phyloP scores from a whole-genome alignment of 30 jellyfish, hydroid and myxozoan species.

The Rhopilema esculentum region DNA sequence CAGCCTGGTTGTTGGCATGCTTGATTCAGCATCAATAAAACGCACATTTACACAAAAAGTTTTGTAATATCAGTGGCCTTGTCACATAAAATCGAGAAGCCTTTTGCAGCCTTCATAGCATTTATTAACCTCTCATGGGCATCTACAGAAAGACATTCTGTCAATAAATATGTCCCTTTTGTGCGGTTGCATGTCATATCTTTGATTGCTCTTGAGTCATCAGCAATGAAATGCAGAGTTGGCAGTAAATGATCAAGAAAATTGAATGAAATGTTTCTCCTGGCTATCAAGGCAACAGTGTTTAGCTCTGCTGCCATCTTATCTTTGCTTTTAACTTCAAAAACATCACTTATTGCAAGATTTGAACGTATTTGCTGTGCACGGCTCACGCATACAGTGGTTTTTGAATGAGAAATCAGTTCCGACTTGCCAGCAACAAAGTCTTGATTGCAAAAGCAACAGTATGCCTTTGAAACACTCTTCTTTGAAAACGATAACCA shows the following conservation, averaged over 20 bases:
- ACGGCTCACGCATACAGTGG: background rate
- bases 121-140: slow-evolving; percentile 39
- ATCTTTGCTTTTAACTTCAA: background rate
- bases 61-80: slow-evolving; percentile 68
- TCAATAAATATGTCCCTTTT: slow-evolving; percentile 17
- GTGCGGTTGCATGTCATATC: slow-evolving; percentile 15
- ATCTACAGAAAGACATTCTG: slow-evolving; percentile 53
- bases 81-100: slow-evolving; percentile 33
- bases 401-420: slow-evolving; percentile 36
- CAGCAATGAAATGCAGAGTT: slow-evolving; percentile 16
- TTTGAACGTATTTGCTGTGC: slow-evolving; percentile 29
- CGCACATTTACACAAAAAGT: slow-evolving; percentile 50
- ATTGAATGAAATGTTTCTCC: slow-evolving; percentile 6
- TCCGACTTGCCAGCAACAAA: slow-evolving; percentile 42
- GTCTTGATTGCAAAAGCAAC: slow-evolving; percentile 19
- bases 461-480: background rate
- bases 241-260: slow-evolving; percentile 8
- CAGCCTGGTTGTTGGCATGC: slow-evolving; percentile 38
- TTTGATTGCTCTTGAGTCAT: slow-evolving; percentile 18
- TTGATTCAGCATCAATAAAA: slow-evolving; percentile 38
- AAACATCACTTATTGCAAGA: slow-evolving; percentile 18
- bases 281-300: slow-evolving; percentile 17
- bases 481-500: slow-evolving; percentile 22
- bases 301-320: slow-evolving; percentile 23
- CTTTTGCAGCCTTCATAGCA: slow-evolving; percentile 43